phyloP scores from a whole-genome alignment of 2,888 invertebrate genomes.

The Epistrophe grossulariae region DNA sequence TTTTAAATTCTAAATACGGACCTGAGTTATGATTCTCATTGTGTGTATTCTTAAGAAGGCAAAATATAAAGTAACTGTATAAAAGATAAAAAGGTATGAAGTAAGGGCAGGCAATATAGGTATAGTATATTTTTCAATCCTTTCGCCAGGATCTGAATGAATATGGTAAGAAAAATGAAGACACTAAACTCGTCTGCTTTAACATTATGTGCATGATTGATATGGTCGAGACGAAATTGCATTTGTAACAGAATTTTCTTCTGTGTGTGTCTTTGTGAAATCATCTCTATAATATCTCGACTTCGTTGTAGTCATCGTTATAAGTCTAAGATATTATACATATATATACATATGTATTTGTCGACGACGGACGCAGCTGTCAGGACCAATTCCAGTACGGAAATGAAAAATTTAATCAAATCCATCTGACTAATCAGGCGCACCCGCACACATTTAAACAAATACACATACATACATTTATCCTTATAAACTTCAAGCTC shows the following conservation, averaged over 20 bases:
- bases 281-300: background rate
- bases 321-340: background rate
- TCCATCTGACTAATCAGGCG: conserved; percentile 76
- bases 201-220: conserved; percentile 75
- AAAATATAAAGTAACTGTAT: conserved; percentile 9
- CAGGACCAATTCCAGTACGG: conserved; percentile 67
- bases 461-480: background rate
- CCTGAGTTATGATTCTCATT: too few relatives aligned
- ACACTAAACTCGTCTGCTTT: conserved; percentile 63
- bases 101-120: background rate
- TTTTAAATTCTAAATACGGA: too few relatives aligned
- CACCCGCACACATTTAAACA: conserved; percentile 24
- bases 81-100: background rate
- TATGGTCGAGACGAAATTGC: conserved; percentile 75
- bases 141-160: conserved; percentile 54
- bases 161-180: conserved; percentile 37
- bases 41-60: background rate
- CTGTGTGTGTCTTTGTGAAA: conserved; percentile 40
- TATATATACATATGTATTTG: background rate
- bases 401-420: conserved; percentile 77
- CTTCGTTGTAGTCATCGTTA: background rate
- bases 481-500: background rate
- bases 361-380: conserved; percentile 62
- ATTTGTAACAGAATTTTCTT: conserved; percentile 71
- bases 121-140: conserved; percentile 25